Percentiles rank a stretch among this genome's conserved stretches.
Evolutionary conservation across 2,797 vertebrate genomes (phyloP).

Genomic region (Gymnopithys bicolor): DNA sequence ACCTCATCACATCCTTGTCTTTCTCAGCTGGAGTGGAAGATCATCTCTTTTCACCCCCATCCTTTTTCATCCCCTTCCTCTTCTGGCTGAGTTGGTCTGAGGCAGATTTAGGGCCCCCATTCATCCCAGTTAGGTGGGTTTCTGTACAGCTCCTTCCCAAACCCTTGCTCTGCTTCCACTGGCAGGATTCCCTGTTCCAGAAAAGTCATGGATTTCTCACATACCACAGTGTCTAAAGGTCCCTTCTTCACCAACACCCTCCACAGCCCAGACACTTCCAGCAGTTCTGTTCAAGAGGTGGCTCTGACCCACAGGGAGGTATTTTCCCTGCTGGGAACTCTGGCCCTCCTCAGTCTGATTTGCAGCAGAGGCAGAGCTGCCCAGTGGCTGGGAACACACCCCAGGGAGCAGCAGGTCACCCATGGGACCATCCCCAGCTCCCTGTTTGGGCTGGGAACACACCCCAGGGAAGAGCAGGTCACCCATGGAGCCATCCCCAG

Average conservation of each 20-base stretch:
- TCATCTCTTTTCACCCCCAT: neutral
- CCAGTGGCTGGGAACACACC: neutral
- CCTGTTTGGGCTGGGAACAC: no score
- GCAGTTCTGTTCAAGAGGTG: neutral
- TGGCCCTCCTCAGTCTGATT: neutral
- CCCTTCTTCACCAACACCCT: neutral
- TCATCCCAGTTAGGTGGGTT: neutral
- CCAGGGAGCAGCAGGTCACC: no score
- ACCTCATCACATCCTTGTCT: neutral
- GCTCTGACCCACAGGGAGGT: neutral
- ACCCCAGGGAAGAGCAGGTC: no score
- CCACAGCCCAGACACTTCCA: neutral
- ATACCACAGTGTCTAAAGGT: neutral
- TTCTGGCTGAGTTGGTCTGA: neutral
- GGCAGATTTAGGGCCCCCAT: slow-evolving; percentile 11
- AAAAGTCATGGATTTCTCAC: neutral
- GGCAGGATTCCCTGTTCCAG: slow-evolving; percentile 6
- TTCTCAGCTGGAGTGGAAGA: neutral
- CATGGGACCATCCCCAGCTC: no score
- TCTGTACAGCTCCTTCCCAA: neutral
- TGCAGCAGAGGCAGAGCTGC: neutral
- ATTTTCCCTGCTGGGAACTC: neutral
- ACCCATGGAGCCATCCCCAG: no score
- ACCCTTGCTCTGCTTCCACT: neutral
- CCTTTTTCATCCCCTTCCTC: neutral